These are phyloP conservation scores for Coregonus clupeaformis DNA, from an alignment of 2,113 vertebrate species.

Conservation along the genomic window DNA sequence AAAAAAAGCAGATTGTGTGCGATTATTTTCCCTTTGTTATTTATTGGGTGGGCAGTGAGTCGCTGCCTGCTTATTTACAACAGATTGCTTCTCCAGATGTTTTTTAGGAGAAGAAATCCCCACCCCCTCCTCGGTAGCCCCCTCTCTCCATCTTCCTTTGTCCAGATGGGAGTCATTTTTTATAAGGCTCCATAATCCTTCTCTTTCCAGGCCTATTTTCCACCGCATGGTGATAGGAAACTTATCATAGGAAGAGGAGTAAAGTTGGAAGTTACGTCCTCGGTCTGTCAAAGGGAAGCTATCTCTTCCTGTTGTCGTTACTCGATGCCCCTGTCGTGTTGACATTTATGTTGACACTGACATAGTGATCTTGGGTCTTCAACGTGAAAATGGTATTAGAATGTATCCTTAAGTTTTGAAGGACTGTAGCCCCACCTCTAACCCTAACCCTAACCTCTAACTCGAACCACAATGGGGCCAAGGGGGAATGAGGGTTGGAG, in stretches of 20 bases:
- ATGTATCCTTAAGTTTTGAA: too few relatives aligned
- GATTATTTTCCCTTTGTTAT: conserved; percentile 65
- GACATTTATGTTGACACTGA: too few relatives aligned
- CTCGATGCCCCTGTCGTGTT: not conserved
- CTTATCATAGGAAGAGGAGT: conserved; percentile 41
- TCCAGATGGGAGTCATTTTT: conserved; percentile 77
- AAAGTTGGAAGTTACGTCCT: conserved; percentile 31
- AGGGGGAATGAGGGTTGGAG: too few relatives aligned
- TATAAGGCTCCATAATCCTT: conserved; percentile 64
- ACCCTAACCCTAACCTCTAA: conserved; percentile 23
- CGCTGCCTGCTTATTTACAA: conserved; percentile 73
- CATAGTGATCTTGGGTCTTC: too few relatives aligned
- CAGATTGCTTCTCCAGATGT: conserved; percentile 81
- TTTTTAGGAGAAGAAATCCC: conserved; percentile 64
- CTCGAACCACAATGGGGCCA: too few relatives aligned
- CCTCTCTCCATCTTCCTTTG: conserved; percentile 42
- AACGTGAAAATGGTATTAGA: too few relatives aligned
- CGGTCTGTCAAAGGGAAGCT: not conserved
- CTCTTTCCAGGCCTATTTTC: conserved; percentile 44
- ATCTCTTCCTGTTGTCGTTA: conserved; percentile 37
- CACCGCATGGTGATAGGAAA: conserved; percentile 58
- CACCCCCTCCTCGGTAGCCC: conserved; percentile 26
- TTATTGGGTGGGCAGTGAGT: conserved; percentile 76
- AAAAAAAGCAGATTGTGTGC: conserved; percentile 39
- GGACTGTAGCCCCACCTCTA: conserved; percentile 8